Conservation (phyloP, 2,888 invertebrate species). For the Chydorus sphaericus region DNA sequence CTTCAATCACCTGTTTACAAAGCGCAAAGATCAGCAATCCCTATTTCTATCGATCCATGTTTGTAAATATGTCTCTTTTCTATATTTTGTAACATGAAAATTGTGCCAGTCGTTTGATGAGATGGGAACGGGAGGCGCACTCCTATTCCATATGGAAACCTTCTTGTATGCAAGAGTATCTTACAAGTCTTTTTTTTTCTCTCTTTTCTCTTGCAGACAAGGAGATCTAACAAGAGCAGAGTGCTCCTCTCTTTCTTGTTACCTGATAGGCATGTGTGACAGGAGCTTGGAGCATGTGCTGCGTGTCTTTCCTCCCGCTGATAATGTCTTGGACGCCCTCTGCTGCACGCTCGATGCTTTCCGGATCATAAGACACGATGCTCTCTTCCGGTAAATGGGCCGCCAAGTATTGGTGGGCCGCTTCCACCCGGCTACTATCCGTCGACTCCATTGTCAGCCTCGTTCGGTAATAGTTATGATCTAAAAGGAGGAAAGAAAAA, state of each 20-base stretch:
- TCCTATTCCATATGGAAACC: too few species aligned
- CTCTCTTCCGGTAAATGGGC: constrained; percentile 29
- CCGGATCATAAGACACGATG: constrained; percentile 32
- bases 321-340: constrained; percentile 5
- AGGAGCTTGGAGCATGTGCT: background rate
- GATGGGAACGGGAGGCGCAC: too few species aligned
- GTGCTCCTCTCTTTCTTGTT: too few species aligned
- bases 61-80: too few species aligned
- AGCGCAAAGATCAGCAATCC: too few species aligned
- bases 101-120: too few species aligned
- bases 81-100: too few species aligned
- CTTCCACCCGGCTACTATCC: constrained; percentile 25
- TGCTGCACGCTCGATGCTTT: constrained; percentile 25
- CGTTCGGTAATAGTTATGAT: constrained; percentile 36
- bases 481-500: constrained; percentile 41
- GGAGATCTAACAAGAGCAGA: too few species aligned
- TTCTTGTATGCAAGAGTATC: too few species aligned
- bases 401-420: constrained; percentile 28
- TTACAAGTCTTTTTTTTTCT: too few species aligned
- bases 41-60: too few species aligned
- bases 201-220: too few species aligned
- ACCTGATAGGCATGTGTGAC: constrained; percentile 5
- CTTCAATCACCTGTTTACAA: constrained; percentile 44
- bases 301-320: background rate
- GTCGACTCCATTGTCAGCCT: constrained; percentile 37